Base-by-base conservation (phyloP, 30 jellyfish, hydroid and myxozoan genomes). In the Aurelia aurita complex sp. Pacific region DNA sequence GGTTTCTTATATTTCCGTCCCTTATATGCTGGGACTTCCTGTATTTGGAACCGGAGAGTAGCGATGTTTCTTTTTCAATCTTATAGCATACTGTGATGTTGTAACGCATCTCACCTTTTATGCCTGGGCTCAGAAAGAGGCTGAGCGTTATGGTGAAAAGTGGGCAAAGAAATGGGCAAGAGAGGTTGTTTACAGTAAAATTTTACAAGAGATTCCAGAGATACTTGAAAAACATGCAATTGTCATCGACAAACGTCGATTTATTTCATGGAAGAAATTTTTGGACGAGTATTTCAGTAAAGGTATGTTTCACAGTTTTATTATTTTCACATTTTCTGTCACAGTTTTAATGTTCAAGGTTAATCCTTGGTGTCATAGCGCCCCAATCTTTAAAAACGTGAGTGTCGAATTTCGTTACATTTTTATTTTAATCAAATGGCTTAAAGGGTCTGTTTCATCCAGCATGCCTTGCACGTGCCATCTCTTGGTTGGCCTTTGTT, bases 131-230 rank as follows among this genome's bases (percentile, higher is more conserved):
- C 80, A 77, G 54, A 89, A 82, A 69, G 99, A 94, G 36, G 91
- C 90, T 36, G 54, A 69, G 64, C 80, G 93, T 46, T 89, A 94
- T 77, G 99, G 99, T 32, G 97, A 81, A n/a, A 83, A 94, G 52
- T 94, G 99, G 99, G 54, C 64, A 64, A 84, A 94, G 80, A 73
- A 79, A 78, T 94, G 99, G 99, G 97, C 97, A n/a, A 73, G 95
- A 29, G 97, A 94, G 42, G 81, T 90, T 11, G 66, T 96, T 12
- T 67, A 82, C 65, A 80, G 34, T 35, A 80, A 80, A 55, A 85
- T 94, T 19, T 74, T 94, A 5, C 66, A 73, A 9, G 99, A 94
- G 73, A 85, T 94, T 19, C 97, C 99, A 10, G 57, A 23, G 6
- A 85, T 94, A 29, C 86, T 94, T 4, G 91, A 85, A 35, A 57